Evolutionary conservation across 2,888 invertebrate genomes (phyloP).

Genomic region (Esperia sulphurella): DNA sequence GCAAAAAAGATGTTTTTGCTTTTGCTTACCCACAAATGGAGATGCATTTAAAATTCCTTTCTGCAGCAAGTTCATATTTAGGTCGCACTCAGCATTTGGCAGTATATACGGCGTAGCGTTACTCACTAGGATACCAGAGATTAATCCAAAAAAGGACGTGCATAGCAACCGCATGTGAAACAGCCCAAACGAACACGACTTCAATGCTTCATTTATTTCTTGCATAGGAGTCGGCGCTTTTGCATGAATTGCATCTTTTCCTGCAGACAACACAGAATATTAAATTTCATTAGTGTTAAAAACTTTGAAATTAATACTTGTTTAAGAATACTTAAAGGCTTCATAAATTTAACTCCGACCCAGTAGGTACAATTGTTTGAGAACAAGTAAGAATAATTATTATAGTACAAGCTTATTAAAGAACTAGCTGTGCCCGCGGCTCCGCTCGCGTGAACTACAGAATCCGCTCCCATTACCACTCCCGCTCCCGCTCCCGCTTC

Average conservation of each 20-base stretch:
- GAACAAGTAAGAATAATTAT: too few relatives aligned
- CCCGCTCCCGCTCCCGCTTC: too few relatives aligned
- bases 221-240: constrained; percentile 44
- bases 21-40: constrained; percentile 51
- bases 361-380: too few relatives aligned
- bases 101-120: constrained; percentile 47
- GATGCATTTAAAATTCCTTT: constrained; percentile 56
- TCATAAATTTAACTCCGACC: too few relatives aligned
- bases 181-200: constrained; percentile 48
- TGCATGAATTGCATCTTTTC: constrained; percentile 21
- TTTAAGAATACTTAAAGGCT: too few relatives aligned
- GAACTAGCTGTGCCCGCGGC: too few relatives aligned
- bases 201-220: constrained; percentile 48
- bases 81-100: constrained; percentile 59
- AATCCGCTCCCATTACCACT: too few relatives aligned
- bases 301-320: too few relatives aligned
- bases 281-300: background rate
- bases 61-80: constrained; percentile 48
- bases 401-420: too few relatives aligned
- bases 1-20: too few relatives aligned
- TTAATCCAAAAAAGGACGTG: constrained; percentile 33
- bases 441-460: too few relatives aligned
- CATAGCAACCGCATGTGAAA: constrained; percentile 45
- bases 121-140: constrained; percentile 39
- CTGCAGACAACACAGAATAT: constrained; percentile 24